Base-by-base conservation (phyloP, 2,888 invertebrate genomes). In the Leucania comma region DNA sequence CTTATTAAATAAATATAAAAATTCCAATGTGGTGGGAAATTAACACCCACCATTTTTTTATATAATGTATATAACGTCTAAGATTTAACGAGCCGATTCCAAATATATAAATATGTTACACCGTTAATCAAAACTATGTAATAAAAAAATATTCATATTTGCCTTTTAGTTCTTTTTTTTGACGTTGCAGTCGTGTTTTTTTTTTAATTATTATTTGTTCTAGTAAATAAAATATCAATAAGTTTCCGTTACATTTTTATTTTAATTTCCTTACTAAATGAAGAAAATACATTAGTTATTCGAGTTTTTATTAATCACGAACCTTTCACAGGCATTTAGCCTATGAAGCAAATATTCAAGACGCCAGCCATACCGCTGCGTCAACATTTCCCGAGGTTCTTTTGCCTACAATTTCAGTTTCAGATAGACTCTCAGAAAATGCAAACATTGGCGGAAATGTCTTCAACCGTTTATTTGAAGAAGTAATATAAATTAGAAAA, bases 301-400 rank as follows among this genome's bases (percentile, higher is more conserved):
- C 26, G 20, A 24, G 24, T 56, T 24, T n/a, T 38, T 22, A 38
- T 72, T 58, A 71, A 75, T 68, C 38, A 65, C 57, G 32, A 69
- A 61, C 20, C 58, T 58, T 70, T 65, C 48, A 63, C 42, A 72
- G 63, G 50, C 35, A 72, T 76, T 75, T 72, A 50, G 59, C 54
- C 24, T 48, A 63, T 70, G 29, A 38, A 26, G 70, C 59, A 71
- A 75, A 77, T 78, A 72, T 73, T 72, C 63, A 67, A 83, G 58
- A 54, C 62, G 46, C 26, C 50, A 48, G 46, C 26, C 50, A 48
- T 63, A 71, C 32, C 53, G 68, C 70, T 69, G 66, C 56, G 72
- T 81, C 71, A 75, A 74, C 74, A 61, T 66, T 74, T 72, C 62
- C 51, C 35, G 60, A 62, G 57, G 48, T 57, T 74, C 68, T 75